Conservation (phyloP, 2,888 invertebrate species). For the Lordiphosa fenestrarum region DNA sequence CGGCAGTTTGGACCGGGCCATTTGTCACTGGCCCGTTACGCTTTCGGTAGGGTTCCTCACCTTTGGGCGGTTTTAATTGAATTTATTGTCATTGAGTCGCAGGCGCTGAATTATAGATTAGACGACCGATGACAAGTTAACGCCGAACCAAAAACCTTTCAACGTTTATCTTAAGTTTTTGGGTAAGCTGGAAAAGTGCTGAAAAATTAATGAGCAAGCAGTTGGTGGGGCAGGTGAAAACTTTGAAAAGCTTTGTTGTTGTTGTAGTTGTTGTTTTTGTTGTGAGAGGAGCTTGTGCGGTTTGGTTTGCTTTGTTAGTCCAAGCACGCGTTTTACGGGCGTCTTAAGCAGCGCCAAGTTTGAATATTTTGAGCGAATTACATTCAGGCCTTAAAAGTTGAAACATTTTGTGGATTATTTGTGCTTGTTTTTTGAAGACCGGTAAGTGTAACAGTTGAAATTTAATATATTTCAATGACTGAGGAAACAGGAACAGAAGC, state of each 20-base stretch:
- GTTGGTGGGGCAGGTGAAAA: constrained; percentile 7
- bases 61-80: constrained; percentile 62
- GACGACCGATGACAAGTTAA: constrained; percentile 48
- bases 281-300: constrained; percentile 3
- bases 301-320: constrained; percentile 23
- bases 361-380: constrained; percentile 6
- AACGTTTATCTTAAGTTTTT: constrained; percentile 54
- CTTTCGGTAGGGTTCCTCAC: constrained; percentile 7
- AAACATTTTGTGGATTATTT: neutral
- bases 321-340: constrained; percentile 28
- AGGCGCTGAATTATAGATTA: constrained; percentile 57
- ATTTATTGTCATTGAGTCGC: constrained; percentile 46
- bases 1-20: constrained; percentile 18
- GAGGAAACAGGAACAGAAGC: too few species aligned
- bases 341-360: constrained; percentile 20
- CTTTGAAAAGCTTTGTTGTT: constrained; percentile 25
- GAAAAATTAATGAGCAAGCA: constrained; percentile 61
- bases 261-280: constrained; percentile 20
- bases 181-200: constrained; percentile 34
- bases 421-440: neutral
- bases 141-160: constrained; percentile 15
- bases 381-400: neutral
- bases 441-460: too few species aligned
- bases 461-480: too few species aligned
- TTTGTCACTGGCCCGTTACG: constrained; percentile 42